These are phyloP conservation scores for Carassius carassius DNA, from an alignment of 2,113 vertebrate genomes.

Conservation along the genomic window DNA sequence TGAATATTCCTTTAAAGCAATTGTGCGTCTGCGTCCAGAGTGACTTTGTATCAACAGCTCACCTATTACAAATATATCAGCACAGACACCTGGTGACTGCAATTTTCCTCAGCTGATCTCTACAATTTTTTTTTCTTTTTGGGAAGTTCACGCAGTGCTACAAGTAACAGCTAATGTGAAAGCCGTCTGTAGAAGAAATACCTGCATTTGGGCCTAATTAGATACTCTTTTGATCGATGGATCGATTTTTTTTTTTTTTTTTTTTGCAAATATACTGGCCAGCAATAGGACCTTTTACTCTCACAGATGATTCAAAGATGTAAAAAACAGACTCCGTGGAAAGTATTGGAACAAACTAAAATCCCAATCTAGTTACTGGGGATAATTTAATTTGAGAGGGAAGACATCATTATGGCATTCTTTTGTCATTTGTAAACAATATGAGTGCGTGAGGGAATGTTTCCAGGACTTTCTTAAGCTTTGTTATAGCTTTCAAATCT, in stretches of 20 bases:
- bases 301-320: constrained; percentile 41
- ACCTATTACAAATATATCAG: constrained; percentile 32
- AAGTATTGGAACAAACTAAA: constrained; percentile 52
- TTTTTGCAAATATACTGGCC: constrained; percentile 21
- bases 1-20: background rate
- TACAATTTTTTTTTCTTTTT: constrained; percentile 43
- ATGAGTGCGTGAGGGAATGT: constrained; percentile 22
- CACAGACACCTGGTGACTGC: constrained; percentile 21
- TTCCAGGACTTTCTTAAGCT: background rate
- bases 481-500: background rate
- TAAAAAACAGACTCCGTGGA: constrained; percentile 41
- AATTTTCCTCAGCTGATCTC: constrained; percentile 44
- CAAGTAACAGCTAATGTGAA: constrained; percentile 52
- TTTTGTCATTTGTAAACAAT: constrained; percentile 51
- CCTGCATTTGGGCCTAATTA: constrained; percentile 49
- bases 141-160: background rate
- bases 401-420: constrained; percentile 50
- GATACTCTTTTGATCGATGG: constrained; percentile 46
- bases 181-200: constrained; percentile 33
- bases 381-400: constrained; percentile 52
- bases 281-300: constrained; percentile 33
- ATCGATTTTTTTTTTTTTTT: constrained; percentile 31
- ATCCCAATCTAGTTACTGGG: constrained; percentile 59
- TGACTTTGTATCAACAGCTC: constrained; percentile 10
- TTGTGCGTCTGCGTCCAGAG: background rate